Conservation (phyloP, 2,113 vertebrate genomes). For the Dromiciops gliroides region DNA sequence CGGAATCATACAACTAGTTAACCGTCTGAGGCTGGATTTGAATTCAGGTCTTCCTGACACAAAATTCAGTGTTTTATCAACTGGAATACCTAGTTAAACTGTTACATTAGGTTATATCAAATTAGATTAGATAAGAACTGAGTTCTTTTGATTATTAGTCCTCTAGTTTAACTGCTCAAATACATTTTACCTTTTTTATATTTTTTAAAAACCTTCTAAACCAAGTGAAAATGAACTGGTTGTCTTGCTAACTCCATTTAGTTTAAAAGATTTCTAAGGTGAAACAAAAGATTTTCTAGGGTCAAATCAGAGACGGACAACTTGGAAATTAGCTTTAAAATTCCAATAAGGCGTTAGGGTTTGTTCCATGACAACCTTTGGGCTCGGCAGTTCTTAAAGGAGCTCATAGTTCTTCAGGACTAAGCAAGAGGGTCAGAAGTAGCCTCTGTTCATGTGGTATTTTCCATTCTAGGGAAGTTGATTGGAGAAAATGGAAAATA, state of each 20-base stretch:
- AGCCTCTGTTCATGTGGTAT: background rate
- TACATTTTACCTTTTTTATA: background rate
- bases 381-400: background rate
- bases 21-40: background rate
- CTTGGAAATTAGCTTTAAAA: background rate
- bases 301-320: background rate
- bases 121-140: background rate
- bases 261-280: background rate
- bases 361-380: background rate
- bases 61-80: background rate
- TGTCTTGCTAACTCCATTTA: background rate
- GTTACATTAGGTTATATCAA: background rate
- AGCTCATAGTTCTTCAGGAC: background rate
- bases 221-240: background rate
- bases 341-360: background rate
- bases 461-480: background rate
- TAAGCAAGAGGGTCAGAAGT: background rate
- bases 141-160: background rate
- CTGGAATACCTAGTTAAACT: background rate
- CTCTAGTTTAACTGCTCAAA: background rate
- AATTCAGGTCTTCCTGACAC: background rate
- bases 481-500: background rate
- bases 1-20: background rate
- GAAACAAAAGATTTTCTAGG: background rate
- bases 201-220: background rate